A percentile compares a stretch with the other conserved stretches of the same genome.
These are phyloP conservation scores for Ctenopoma kingsleyae DNA, from an alignment of 2,797 vertebrate genomes.

Conservation along the genomic window DNA sequence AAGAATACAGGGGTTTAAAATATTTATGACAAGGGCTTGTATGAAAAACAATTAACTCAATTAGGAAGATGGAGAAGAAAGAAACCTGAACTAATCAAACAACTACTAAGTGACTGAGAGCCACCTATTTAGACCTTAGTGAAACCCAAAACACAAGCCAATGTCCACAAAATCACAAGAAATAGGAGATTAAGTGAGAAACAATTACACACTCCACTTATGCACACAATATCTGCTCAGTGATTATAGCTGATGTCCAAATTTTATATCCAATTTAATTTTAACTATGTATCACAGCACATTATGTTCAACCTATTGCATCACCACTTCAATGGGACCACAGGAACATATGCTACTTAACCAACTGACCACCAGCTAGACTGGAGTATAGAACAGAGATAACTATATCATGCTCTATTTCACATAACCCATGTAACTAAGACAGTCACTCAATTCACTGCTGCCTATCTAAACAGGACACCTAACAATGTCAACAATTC, in stretches of 20 bases:
- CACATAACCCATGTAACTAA: conserved; percentile 58
- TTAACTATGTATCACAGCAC: neutral
- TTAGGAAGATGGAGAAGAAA: neutral
- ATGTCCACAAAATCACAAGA: neutral
- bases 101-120: neutral
- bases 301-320: conserved; percentile 11
- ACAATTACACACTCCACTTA: neutral
- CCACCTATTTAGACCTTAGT: neutral
- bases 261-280: neutral
- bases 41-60: conserved; percentile 1
- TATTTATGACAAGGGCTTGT: neutral
- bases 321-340: conserved; percentile 2
- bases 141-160: conserved; percentile 7
- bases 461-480: conserved; percentile 60
- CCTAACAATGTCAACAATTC: conserved; percentile 62
- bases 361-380: conserved; percentile 40
- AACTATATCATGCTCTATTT: conserved; percentile 61
- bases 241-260: neutral
- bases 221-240: neutral
- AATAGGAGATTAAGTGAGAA: neutral
- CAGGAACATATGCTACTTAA: conserved; percentile 25
- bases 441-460: conserved; percentile 51
- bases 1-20: conserved; percentile 20
- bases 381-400: conserved; percentile 37
- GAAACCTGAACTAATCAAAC: conserved; percentile 8